Conservation (phyloP, 1,140 invertebrate genomes). For the Leptinotarsa defecta region DNA sequence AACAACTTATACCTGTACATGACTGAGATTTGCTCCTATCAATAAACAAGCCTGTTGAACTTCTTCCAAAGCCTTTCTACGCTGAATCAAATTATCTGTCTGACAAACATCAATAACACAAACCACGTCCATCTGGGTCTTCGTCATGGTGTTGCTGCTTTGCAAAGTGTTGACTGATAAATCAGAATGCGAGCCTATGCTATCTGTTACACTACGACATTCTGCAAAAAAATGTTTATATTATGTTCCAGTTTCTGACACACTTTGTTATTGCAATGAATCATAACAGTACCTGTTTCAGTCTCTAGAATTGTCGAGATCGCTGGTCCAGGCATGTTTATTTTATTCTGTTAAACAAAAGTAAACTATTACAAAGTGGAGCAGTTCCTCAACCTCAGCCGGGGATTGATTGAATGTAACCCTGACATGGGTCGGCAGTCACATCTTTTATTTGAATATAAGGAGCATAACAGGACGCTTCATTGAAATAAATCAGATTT, state of each 20-base stretch:
- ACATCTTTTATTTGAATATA: constrained; percentile 4
- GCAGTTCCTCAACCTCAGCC: not conserved
- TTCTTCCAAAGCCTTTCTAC: constrained; percentile 83
- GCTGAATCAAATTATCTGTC: constrained; percentile 70
- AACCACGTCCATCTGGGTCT: constrained; percentile 85
- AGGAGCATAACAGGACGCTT: constrained; percentile 12
- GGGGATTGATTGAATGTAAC: not conserved
- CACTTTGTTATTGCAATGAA: constrained; percentile 43
- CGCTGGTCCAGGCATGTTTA: constrained; percentile 45
- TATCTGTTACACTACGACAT: constrained; percentile 70
- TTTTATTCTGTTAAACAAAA: constrained; percentile 26
- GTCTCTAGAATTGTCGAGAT: constrained; percentile 46
- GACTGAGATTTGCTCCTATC: constrained; percentile 79
- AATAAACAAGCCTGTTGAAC: constrained; percentile 77
- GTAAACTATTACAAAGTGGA: not conserved
- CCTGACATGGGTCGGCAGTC: not conserved
- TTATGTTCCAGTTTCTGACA: constrained; percentile 40
- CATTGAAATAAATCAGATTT: constrained; percentile 26
- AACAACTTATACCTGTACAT: constrained; percentile 71
- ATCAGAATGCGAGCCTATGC: constrained; percentile 73
- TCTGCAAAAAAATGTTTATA: constrained; percentile 52
- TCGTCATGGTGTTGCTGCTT: constrained; percentile 54
- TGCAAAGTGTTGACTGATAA: constrained; percentile 69
- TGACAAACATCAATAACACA: constrained; percentile 83
- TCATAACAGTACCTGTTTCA: constrained; percentile 49